Conservation (phyloP, 1,140 invertebrate genomes). For the Trichoplusia ni region DNA sequence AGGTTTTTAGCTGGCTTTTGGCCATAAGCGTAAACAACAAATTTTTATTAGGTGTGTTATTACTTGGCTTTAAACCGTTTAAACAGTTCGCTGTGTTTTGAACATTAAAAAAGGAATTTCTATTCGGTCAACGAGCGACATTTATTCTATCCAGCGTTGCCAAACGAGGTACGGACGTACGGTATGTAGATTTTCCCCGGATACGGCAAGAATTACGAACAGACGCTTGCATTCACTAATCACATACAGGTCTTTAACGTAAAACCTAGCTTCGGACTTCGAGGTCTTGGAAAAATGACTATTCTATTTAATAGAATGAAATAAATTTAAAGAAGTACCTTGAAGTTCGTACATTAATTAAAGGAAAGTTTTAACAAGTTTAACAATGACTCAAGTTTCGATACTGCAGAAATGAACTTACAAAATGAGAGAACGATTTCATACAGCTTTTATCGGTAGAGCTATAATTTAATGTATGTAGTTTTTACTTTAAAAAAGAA, state of each 20-base stretch:
- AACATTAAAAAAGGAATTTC: conserved; percentile 15
- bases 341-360: too few relatives aligned
- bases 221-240: conserved; percentile 7
- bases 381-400: too few relatives aligned
- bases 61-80: background rate
- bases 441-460: too few relatives aligned
- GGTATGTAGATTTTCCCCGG: conserved; percentile 19
- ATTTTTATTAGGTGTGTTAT: too few relatives aligned
- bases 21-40: too few relatives aligned
- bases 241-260: conserved; percentile 1
- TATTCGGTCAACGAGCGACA: conserved; percentile 8
- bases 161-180: conserved; percentile 22
- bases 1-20: too few relatives aligned
- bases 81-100: background rate
- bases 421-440: too few relatives aligned
- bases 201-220: conserved; percentile 20
- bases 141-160: conserved; percentile 13
- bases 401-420: too few relatives aligned
- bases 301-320: background rate
- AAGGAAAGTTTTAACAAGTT: too few relatives aligned
- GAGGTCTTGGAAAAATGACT: background rate
- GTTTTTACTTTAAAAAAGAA: too few relatives aligned
- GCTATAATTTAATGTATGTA: too few relatives aligned
- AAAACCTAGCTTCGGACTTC: background rate
- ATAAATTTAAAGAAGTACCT: background rate